Evolutionary conservation across 2,888 invertebrate species (phyloP).

Genomic region (Seira sanloemensis): DNA sequence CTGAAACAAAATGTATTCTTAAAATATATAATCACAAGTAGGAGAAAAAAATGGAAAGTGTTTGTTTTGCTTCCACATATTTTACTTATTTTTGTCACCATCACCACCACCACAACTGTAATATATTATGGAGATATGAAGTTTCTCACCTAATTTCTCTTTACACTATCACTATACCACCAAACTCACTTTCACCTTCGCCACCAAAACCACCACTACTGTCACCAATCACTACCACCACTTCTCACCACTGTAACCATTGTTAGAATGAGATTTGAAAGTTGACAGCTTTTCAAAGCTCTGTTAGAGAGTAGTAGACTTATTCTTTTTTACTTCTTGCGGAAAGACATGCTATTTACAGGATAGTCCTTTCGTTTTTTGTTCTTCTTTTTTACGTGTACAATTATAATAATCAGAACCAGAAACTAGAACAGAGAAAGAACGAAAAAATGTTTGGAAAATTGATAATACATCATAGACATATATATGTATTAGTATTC

Average conservation of each 20-base stretch:
- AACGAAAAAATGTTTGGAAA: neutral
- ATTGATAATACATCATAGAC: neutral
- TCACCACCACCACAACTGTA: neutral
- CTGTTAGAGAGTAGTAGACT: neutral
- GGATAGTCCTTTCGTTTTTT: neutral
- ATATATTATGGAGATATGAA: neutral
- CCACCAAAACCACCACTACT: slow-evolving; percentile 37
- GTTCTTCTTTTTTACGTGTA: neutral
- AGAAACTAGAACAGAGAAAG: neutral
- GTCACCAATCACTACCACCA: slow-evolving; percentile 44
- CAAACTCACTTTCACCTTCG: slow-evolving; percentile 2
- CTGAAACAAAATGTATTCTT: neutral
- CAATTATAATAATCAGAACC: neutral
- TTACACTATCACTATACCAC: neutral
- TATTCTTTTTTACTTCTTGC: neutral
- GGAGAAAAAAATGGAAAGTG: neutral
- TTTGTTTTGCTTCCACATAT: neutral
- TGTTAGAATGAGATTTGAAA: neutral
- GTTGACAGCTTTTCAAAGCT: slow-evolving; percentile 15
- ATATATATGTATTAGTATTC: neutral
- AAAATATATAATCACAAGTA: neutral
- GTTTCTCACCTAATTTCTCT: neutral
- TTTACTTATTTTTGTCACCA: neutral
- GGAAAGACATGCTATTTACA: neutral
- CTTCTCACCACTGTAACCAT: slow-evolving; percentile 9